Conservation (phyloP, 2,797 vertebrate species). For the Hylomyscus alleni region DNA sequence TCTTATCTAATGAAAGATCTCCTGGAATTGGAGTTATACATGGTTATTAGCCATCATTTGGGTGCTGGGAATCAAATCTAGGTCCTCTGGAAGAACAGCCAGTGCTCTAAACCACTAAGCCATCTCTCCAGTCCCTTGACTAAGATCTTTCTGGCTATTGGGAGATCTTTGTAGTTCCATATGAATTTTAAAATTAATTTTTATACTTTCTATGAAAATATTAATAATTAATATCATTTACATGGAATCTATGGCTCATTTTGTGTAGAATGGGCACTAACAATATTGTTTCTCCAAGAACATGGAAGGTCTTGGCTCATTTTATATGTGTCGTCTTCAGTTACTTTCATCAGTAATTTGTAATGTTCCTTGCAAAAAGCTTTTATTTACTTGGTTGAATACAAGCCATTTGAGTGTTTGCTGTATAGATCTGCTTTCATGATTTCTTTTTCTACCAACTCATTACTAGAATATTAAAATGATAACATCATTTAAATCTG, state of each 20-base stretch:
- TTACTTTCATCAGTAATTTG: neutral
- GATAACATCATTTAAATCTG: neutral
- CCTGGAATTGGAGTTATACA: neutral
- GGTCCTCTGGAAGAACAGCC: neutral
- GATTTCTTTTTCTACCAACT: neutral
- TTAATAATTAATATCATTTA: neutral
- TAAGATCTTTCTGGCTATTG: neutral
- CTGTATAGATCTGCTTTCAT: neutral
- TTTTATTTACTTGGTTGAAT: neutral
- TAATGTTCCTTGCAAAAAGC: neutral
- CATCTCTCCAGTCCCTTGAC: neutral
- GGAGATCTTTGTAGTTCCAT: neutral
- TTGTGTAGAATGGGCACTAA: neutral
- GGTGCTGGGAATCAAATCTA: neutral
- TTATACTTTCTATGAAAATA: neutral
- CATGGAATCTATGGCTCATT: neutral
- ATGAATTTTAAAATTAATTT: neutral
- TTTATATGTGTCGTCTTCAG: neutral
- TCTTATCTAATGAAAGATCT: neutral
- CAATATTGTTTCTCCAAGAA: neutral
- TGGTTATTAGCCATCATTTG: neutral
- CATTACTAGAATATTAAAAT: neutral
- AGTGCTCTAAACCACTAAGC: neutral
- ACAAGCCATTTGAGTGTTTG: neutral
- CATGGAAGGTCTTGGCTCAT: neutral